phyloP scores from a whole-genome alignment of 2,113 vertebrate species.

The Aldabrachelys gigantea region DNA sequence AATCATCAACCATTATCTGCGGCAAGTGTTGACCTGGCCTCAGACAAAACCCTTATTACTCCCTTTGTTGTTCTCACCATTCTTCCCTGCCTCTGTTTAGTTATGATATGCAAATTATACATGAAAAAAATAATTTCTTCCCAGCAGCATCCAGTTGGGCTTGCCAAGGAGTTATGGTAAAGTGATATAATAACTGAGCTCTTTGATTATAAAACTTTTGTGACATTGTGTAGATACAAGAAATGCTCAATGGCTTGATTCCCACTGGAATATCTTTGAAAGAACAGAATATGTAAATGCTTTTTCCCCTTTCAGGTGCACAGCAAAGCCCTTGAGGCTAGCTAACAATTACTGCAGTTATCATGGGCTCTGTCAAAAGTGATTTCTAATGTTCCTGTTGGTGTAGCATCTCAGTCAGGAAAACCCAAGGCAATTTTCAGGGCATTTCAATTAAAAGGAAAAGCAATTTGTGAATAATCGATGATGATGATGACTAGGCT shows the following conservation, averaged over 20 bases:
- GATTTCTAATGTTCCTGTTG: not conserved
- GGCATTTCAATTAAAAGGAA: not conserved
- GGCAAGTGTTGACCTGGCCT: conserved; percentile 45
- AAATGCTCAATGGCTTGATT: not conserved
- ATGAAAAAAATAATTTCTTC: conserved; percentile 20
- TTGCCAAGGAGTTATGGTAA: not conserved
- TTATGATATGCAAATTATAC: conserved; percentile 34
- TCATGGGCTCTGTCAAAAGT: not conserved
- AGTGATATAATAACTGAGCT: not conserved
- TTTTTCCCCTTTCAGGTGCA: not conserved
- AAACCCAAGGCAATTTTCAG: not conserved
- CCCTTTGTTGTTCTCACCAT: not conserved
- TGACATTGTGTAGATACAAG: not conserved
- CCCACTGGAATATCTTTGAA: not conserved
- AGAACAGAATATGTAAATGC: not conserved
- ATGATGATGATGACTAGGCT: not conserved
- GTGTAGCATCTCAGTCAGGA: not conserved
- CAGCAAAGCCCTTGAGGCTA: not conserved
- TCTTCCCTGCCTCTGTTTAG: not conserved
- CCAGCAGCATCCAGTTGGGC: not conserved
- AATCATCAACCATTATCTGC: conserved; percentile 33
- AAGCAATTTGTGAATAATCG: not conserved
- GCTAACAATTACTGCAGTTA: not conserved
- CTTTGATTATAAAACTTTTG: not conserved
- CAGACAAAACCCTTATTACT: conserved; percentile 48